Evolutionary conservation across 92 coral and sea anemone species (phyloP).

Genomic region (Actinostola sp.): DNA sequence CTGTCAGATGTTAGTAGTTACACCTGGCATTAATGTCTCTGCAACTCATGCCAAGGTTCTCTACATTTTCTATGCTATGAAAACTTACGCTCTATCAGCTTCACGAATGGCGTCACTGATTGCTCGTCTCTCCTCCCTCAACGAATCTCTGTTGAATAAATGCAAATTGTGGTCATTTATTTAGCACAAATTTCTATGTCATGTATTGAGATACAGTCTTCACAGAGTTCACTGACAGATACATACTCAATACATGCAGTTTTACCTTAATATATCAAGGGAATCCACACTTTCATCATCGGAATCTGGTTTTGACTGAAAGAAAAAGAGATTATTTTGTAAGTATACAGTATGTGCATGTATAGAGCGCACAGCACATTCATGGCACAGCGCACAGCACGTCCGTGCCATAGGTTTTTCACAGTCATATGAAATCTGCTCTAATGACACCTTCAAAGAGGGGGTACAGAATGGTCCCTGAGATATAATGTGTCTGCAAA

Average conservation of each 20-base stretch:
- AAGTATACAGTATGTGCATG: neutral
- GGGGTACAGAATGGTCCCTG: too few relatives aligned
- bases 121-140: conserved; percentile 96
- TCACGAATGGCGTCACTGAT: conserved; percentile 97
- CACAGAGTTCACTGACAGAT: neutral
- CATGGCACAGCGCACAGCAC: too few relatives aligned
- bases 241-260: neutral
- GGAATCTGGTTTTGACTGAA: conserved; percentile 76
- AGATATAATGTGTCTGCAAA: too few relatives aligned
- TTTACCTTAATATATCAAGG: conserved; percentile 79
- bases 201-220: neutral
- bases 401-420: too few relatives aligned
- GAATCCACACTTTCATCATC: conserved; percentile 95
- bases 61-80: neutral
- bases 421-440: too few relatives aligned
- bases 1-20: too few relatives aligned
- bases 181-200: neutral
- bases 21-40: too few relatives aligned
- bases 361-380: too few relatives aligned
- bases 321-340: conserved; percentile 4
- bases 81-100: conserved; percentile 97
- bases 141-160: conserved; percentile 71
- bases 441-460: too few relatives aligned
- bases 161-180: neutral
- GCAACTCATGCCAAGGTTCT: too few relatives aligned